Evolutionary conservation across 2,888 invertebrate species (phyloP), one percentile per base, ranked within the genome.

Genomic region (Charanyca ferruginea): DNA sequence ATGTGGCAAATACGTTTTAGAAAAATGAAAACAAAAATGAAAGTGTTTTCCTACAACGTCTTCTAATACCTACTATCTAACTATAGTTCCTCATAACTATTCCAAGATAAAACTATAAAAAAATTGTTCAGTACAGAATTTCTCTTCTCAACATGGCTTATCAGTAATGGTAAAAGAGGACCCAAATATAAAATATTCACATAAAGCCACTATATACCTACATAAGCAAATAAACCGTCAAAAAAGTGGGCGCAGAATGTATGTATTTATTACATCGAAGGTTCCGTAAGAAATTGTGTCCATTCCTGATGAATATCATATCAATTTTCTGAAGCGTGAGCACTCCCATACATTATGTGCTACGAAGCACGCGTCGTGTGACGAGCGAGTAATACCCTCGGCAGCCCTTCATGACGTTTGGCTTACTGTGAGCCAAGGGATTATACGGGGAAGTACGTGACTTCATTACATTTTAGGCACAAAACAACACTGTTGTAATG

Each of bases 361-460:
- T 66, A 69, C 51, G 44, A 25, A 25, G 4, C 38, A 64, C 35
- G 54, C 52, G 42, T 7, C 45, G 38, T 28, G 77, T 54, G 57
- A 76, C 58, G 68, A 67, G 41, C 62, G 42, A 48, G 60, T 70
- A 64, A 69, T 77, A 68, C 68, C 63, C 54, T 44, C n/a, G 61
- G 41, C 60, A 57, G 66, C 58, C 70, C 72, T 64, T 68, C 47
- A 68, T 65, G 58, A 49, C 59, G 38, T 66, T 68, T 22, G 62
- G 68, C 80, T 78, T 73, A 78, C 73, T 6, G 41, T 65, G 55
- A 73, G 63, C 78, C 48, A 41, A 48, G 58, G 72, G 80, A 80
- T 82, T 81, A 81, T 54, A 59, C 35, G 57, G 44, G 41, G 23
- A 44, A 73, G 44, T 78, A 81, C 81, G 82, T 82, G 81, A 81